Evolutionary conservation across 2,113 vertebrate genomes (phyloP), one percentile per base, ranked within the genome.

Genomic region (Origma solitaria): DNA sequence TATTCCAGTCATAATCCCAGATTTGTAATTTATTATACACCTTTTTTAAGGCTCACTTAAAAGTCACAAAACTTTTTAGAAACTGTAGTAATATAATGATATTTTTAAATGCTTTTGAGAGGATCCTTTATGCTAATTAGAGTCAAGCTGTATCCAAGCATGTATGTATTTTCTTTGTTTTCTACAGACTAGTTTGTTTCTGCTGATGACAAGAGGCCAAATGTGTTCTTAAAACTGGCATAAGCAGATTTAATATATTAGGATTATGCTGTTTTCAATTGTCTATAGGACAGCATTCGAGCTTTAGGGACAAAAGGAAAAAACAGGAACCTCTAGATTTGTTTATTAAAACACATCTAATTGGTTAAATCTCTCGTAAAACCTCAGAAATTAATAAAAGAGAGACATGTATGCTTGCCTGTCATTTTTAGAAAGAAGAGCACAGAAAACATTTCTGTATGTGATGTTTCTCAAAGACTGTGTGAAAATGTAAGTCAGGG

Each of bases 191-290:
- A 45, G 25, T 88, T 85, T 81, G 72, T 92, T 96, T 94, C 79
- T 94, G 86, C 92, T 90, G 92, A 92, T 97, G 89, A 61, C 64
- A 50, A 68, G 90, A 96, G 95, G 86, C 75, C 95, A 94, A 71
- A 86, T 60, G 62, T 90, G 49, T 90, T 86, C 90, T 95, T 94
- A 90, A 96, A 95, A 96, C 72, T 47, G 62, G 77, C 57, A 70
- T 94, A 96, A 92, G 27, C 62, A 97, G 95, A 94, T 95, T 92
- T 96, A 92, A 90, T 96, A 82, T 93, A 68, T 75, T 94, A 94
- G 45, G 37, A 76, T 76, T 78, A 60, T 40, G 61, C 90, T 73
- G 60, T 86, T 97, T 96, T 81, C 94, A 90, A 7, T 71, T 97
- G 97, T 95, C 81, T 33, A 23, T 66, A 95, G 90, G 68, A 93